A percentile compares a stretch with the other conserved stretches of the same genome.
These are phyloP conservation scores for Teleopsis dalmanni DNA, from an alignment of 1,140 invertebrate species.

Conservation along the genomic window DNA sequence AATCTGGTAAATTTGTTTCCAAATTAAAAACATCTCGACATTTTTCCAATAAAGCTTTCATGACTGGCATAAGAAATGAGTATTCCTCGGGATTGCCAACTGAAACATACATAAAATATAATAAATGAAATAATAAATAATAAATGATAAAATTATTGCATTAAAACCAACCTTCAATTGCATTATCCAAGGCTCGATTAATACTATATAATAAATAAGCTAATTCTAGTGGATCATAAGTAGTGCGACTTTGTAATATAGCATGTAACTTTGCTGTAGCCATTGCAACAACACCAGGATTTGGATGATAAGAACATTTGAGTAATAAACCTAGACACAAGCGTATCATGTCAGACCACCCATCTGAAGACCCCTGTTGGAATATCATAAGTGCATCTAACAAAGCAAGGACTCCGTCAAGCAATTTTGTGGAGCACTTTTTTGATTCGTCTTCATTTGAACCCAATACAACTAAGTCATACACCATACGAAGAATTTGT, in stretches of 20 bases:
- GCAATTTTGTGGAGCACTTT: slow-evolving; percentile 48
- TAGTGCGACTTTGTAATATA: slow-evolving; percentile 51
- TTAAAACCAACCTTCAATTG: slow-evolving; percentile 45
- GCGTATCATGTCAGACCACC: slow-evolving; percentile 55
- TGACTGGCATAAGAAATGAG: slow-evolving; percentile 56
- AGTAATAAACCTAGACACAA: slow-evolving; percentile 47
- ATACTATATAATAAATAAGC: slow-evolving; percentile 49
- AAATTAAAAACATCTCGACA: slow-evolving; percentile 48
- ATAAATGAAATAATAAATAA: background rate
- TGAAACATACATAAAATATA: slow-evolving; percentile 18
- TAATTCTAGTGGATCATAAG: slow-evolving; percentile 49
- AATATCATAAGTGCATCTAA: slow-evolving; percentile 50
- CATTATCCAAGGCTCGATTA: slow-evolving; percentile 42
- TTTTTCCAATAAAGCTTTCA: slow-evolving; percentile 58
- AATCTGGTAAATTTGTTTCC: slow-evolving; percentile 47
- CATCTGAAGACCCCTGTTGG: slow-evolving; percentile 47
- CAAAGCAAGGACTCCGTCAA: slow-evolving; percentile 51
- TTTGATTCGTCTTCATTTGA: slow-evolving; percentile 48
- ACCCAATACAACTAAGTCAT: slow-evolving; percentile 53
- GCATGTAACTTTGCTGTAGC: slow-evolving; percentile 55
- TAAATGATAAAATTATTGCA: too few species aligned
- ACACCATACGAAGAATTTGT: slow-evolving; percentile 52
- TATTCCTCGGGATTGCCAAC: slow-evolving; percentile 52
- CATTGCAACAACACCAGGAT: slow-evolving; percentile 53
- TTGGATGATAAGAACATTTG: slow-evolving; percentile 49